phyloP scores from a whole-genome alignment of 2,888 invertebrate species.

The Autographa gamma region DNA sequence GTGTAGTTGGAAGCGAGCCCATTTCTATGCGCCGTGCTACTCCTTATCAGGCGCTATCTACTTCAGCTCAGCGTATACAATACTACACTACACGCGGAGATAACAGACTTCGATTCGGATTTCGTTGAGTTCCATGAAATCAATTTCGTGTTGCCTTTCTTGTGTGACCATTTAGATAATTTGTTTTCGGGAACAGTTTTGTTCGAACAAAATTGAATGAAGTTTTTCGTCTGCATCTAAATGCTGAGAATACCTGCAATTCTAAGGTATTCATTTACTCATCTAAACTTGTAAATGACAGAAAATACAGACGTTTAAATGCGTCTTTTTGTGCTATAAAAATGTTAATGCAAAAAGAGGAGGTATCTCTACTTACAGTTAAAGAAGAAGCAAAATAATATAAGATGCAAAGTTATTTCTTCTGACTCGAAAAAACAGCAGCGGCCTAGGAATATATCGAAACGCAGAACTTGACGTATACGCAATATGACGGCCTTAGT shows the following conservation, averaged over 20 bases:
- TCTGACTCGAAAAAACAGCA: conserved; percentile 34
- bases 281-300: too few relatives aligned
- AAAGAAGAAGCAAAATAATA: background rate
- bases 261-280: too few relatives aligned
- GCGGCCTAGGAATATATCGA: conserved; percentile 42
- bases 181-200: conserved; percentile 11
- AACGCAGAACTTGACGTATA: conserved; percentile 51
- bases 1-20: conserved; percentile 61
- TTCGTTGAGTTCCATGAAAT: conserved; percentile 50
- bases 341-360: background rate
- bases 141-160: conserved; percentile 35
- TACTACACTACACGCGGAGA: conserved; percentile 44
- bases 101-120: conserved; percentile 54
- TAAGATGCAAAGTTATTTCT: conserved; percentile 24
- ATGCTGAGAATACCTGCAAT: too few relatives aligned
- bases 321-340: background rate
- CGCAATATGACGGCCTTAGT: conserved; percentile 53
- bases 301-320: background rate
- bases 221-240: background rate
- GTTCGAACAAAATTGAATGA: background rate
- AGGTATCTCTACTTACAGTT: background rate
- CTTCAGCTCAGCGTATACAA: conserved; percentile 50
- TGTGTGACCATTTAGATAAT: conserved; percentile 32
- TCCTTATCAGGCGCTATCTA: conserved; percentile 59
- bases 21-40: conserved; percentile 57